Percentiles rank a stretch among this genome's conserved stretches.
phyloP scores from a whole-genome alignment of 2,113 vertebrate species.

The Seriola rivoliana region DNA sequence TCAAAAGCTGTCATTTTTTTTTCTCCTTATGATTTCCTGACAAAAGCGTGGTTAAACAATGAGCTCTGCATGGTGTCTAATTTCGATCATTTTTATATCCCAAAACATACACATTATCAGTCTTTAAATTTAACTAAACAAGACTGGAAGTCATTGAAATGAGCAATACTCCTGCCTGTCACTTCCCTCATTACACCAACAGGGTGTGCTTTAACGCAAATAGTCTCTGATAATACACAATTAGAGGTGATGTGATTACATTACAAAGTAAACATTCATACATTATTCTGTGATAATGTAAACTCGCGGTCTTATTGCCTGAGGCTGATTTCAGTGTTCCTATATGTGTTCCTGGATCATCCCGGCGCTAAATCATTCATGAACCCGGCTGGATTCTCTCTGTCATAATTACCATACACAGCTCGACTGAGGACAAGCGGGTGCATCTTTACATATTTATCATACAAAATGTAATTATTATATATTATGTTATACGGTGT shows the following conservation, averaged over 20 bases:
- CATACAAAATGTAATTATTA: neutral
- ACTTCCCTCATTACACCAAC: slow-evolving; percentile 39
- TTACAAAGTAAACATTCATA: neutral
- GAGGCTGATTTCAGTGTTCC: neutral
- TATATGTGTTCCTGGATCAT: slow-evolving; percentile 45
- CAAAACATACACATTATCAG: neutral
- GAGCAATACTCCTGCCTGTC: neutral
- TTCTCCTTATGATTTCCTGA: neutral
- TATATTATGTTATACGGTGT: neutral
- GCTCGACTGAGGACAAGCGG: neutral
- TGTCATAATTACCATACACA: slow-evolving; percentile 12
- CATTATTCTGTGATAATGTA: slow-evolving; percentile 23
- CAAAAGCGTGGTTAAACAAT: neutral
- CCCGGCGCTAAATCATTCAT: slow-evolving; percentile 64
- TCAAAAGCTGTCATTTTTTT: neutral
- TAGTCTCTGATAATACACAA: neutral
- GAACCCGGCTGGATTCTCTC: slow-evolving; percentile 36
- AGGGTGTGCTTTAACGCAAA: slow-evolving; percentile 38
- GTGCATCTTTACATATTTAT: slow-evolving; percentile 1
- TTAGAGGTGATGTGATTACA: neutral
- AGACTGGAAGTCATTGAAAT: neutral
- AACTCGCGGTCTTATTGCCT: slow-evolving; percentile 1
- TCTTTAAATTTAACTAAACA: too few relatives aligned
- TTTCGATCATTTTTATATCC: too few relatives aligned
- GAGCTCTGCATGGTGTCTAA: too few relatives aligned